Base-by-base conservation (phyloP, 2,113 vertebrate species). In the Neotoma lepida region DNA sequence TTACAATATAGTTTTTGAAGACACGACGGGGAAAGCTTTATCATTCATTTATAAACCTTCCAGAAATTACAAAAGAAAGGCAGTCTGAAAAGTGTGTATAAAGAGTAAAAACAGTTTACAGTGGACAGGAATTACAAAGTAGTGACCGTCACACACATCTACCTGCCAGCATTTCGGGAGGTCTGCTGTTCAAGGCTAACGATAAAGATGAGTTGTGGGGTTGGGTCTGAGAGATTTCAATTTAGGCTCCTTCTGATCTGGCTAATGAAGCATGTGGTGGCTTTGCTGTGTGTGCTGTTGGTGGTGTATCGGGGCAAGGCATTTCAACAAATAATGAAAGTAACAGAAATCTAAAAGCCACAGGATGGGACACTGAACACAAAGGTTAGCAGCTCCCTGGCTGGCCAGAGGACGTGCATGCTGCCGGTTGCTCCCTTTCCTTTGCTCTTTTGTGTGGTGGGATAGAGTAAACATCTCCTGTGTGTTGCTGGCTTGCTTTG, bases 61-160 rank as follows among this genome's bases (percentile, higher is more conserved):
- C 98, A 80, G 97, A 98, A 99, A 98, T 99, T 99, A 99, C 99
- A 99, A 99, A 99, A 99, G 97, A 99, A 99, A 99, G 99, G 99
- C 99, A 99, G 98, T 99, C 98, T 99, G 99, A 99, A 99, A 99
- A 99, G 99, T 98, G 99, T 99, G 99, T 99, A 99, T 98, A 99
- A 99, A 99, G 99, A 99, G 99, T 99, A 99, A 99, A 99, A 99
- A 99, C 98, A 99, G 99, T 99, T 99, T 99, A 99, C 99, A 99
- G 99, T 99, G 99, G 99, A 99, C 99, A 98, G 98, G 99, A 99
- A 98, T 99, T 99, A 99, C 99, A 99, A 98, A 99, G 99, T 96
- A 98, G 98, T 98, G 98, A 98, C 98, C 98, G 98, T 98, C 99
- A 98, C 92, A 93, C n/a, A 96, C 97, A 91, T 97, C 97, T 97